These are phyloP conservation scores for Drosophila merina DNA, from an alignment of 2,888 invertebrate species.

Conservation along the genomic window DNA sequence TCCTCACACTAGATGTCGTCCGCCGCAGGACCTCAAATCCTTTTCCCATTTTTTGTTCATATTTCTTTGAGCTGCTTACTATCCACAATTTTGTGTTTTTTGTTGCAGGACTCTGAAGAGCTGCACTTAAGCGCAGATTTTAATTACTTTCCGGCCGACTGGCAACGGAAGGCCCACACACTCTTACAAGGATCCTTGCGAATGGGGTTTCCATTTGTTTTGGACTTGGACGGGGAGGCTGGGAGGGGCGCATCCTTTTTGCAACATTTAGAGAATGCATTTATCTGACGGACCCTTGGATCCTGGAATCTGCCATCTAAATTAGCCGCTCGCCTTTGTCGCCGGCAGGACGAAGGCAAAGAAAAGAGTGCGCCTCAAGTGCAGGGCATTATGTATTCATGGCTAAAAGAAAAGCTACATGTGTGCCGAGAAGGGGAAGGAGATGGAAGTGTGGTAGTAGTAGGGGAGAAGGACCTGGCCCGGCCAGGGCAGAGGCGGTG, in stretches of 20 bases:
- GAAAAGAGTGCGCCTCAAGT: slow-evolving; percentile 62
- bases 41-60: slow-evolving; percentile 8
- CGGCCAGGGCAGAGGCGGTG: background rate
- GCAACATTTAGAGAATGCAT: slow-evolving; percentile 73
- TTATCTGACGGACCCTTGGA: slow-evolving; percentile 56
- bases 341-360: slow-evolving; percentile 24
- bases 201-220: slow-evolving; percentile 10
- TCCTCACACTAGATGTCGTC: slow-evolving; percentile 10
- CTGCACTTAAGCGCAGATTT: slow-evolving; percentile 77
- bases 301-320: slow-evolving; percentile 55
- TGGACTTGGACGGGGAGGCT: background rate
- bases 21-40: slow-evolving; percentile 13
- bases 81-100: slow-evolving; percentile 3
- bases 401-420: slow-evolving; percentile 45
- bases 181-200: slow-evolving; percentile 10
- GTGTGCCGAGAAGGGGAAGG: slow-evolving; percentile 9
- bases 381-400: slow-evolving; percentile 77
- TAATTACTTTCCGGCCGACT: slow-evolving; percentile 77
- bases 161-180: slow-evolving; percentile 62
- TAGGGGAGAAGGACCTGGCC: background rate
- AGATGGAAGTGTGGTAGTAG: background rate
- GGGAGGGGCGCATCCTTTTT: slow-evolving; percentile 40
- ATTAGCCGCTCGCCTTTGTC: slow-evolving; percentile 69
- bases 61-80: slow-evolving; percentile 5
- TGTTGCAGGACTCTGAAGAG: slow-evolving; percentile 53